Evolutionary conservation across 2,113 vertebrate species (phyloP).

Genomic region (Australoheros scitulus): DNA sequence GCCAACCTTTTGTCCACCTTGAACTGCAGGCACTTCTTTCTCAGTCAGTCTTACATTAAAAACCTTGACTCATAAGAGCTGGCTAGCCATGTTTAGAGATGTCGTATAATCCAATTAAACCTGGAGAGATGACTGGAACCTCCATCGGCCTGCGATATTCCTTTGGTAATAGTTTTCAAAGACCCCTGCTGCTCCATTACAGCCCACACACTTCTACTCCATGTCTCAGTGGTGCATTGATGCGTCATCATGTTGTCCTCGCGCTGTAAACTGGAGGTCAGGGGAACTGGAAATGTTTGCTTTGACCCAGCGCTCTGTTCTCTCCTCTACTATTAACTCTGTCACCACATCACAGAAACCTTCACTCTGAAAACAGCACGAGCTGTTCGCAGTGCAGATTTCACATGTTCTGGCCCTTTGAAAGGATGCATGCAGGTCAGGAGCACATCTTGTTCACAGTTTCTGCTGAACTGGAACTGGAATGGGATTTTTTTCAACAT

Average conservation of each 20-base stretch:
- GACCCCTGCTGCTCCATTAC: slow-evolving; percentile 31
- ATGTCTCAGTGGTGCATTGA: slow-evolving; percentile 29
- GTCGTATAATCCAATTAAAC: slow-evolving; percentile 44
- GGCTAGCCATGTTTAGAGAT: neutral
- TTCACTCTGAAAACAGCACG: neutral
- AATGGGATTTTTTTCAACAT: neutral
- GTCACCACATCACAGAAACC: neutral
- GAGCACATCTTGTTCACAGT: neutral
- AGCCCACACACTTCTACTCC: slow-evolving; percentile 36
- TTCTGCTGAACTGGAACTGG: neutral
- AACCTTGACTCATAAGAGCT: slow-evolving; percentile 11
- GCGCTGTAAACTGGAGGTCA: slow-evolving; percentile 28
- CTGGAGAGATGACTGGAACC: slow-evolving; percentile 20
- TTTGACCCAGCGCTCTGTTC: slow-evolving; percentile 3
- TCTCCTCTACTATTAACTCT: slow-evolving; percentile 32
- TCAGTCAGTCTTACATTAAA: neutral
- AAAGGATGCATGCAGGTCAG: neutral
- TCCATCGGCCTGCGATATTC: slow-evolving; percentile 13
- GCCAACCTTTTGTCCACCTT: neutral
- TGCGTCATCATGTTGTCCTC: slow-evolving; percentile 48
- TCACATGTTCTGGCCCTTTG: neutral
- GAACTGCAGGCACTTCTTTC: neutral
- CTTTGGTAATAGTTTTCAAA: slow-evolving; percentile 39
- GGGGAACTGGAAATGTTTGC: slow-evolving; percentile 39
- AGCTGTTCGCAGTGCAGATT: neutral